A percentile compares a stretch with the other conserved stretches of the same genome.
Conservation (phyloP, 2,113 vertebrate genomes). For the Ginglymostoma cirratum region DNA sequence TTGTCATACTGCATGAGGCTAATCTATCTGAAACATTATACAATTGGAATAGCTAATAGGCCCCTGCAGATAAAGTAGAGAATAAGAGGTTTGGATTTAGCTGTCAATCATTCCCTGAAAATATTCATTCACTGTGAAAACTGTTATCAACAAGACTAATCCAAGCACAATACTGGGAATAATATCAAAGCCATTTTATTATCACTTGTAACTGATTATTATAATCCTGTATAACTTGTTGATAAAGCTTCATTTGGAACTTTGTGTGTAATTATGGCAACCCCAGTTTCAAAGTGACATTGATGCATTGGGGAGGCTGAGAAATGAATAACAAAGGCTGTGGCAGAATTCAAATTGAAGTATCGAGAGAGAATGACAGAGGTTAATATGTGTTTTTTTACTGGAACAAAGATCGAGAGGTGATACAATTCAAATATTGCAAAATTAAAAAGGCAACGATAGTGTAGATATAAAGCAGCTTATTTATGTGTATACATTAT, state of each 20-base stretch:
- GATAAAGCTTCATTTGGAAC: slow-evolving; percentile 18
- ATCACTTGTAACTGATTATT: slow-evolving; percentile 28
- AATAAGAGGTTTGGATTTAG: slow-evolving; percentile 5
- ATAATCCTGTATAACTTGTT: slow-evolving; percentile 34
- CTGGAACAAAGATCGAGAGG: background rate
- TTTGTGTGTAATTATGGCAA: slow-evolving; percentile 8
- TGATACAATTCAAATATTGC: background rate
- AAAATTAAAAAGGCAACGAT: background rate
- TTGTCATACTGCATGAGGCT: background rate
- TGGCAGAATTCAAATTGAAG: background rate
- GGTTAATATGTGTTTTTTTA: background rate
- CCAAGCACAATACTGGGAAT: slow-evolving; percentile 6
- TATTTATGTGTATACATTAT: background rate
- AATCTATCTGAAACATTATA: slow-evolving; percentile 4
- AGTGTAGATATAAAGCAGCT: background rate
- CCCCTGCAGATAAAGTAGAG: background rate
- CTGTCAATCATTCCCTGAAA: slow-evolving; percentile 23
- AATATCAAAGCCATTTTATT: slow-evolving; percentile 34
- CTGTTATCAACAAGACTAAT: slow-evolving; percentile 31
- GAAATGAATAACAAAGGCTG: background rate
- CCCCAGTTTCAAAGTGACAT: slow-evolving; percentile 21
- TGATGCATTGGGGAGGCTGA: background rate
- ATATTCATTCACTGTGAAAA: slow-evolving; percentile 5
- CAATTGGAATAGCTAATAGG: slow-evolving; percentile 27
- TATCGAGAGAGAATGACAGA: background rate